Conservation (phyloP, 2,888 invertebrate species). For the Hirtodrosophila alboralis region DNA sequence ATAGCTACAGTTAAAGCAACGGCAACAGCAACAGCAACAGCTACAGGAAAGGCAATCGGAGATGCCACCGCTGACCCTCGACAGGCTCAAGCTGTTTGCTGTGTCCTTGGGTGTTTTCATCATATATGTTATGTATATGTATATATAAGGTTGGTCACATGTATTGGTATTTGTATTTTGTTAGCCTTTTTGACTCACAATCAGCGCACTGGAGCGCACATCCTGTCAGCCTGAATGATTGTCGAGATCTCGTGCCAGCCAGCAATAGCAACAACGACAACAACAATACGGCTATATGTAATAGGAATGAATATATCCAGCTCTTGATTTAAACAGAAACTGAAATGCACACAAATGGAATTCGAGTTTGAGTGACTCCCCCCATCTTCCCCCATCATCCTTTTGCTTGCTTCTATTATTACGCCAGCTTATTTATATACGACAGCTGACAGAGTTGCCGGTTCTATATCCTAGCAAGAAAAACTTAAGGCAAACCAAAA, state of each 20-base stretch:
- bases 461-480: slow-evolving; percentile 5
- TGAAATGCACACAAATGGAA: slow-evolving; percentile 81
- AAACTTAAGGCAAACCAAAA: not conserved
- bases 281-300: slow-evolving; percentile 1
- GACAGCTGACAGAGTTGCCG: slow-evolving; percentile 14
- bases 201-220: slow-evolving; percentile 79
- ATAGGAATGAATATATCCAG: slow-evolving; percentile 30
- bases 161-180: slow-evolving; percentile 57
- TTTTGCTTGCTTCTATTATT: slow-evolving; percentile 63
- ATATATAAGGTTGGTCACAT: slow-evolving; percentile 16
- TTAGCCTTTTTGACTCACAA: slow-evolving; percentile 65
- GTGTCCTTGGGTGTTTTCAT: slow-evolving; percentile 21
- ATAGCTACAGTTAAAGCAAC: slow-evolving; percentile 43
- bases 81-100: slow-evolving; percentile 17
- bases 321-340: slow-evolving; percentile 75
- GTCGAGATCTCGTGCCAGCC: slow-evolving; percentile 51
- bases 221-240: slow-evolving; percentile 79
- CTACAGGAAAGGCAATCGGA: slow-evolving; percentile 53
- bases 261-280: slow-evolving; percentile 8
- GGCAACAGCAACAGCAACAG: slow-evolving; percentile 8
- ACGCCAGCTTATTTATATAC: slow-evolving; percentile 54
- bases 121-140: slow-evolving; percentile 1
- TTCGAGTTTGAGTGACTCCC: slow-evolving; percentile 58
- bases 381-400: slow-evolving; percentile 3
- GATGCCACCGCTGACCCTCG: slow-evolving; percentile 47